phyloP scores from a whole-genome alignment of 1,140 invertebrate species.

The Euwallacea similis region DNA sequence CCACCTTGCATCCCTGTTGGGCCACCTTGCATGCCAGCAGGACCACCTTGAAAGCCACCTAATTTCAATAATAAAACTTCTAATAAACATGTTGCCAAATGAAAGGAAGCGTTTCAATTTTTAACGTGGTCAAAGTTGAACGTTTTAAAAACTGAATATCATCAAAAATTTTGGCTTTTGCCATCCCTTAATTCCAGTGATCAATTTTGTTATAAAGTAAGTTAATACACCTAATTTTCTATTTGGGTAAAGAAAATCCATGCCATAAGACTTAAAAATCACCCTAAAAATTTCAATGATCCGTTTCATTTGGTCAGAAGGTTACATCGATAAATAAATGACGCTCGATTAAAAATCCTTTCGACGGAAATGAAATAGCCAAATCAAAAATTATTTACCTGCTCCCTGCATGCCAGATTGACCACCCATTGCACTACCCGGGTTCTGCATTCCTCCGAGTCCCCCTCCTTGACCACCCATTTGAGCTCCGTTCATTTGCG shows the following conservation, averaged over 20 bases:
- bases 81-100: background rate
- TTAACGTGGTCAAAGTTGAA: no score
- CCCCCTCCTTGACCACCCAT: constrained; percentile 30
- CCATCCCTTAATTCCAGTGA: no score
- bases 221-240: no score
- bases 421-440: constrained; percentile 27
- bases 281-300: no score
- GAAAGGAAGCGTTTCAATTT: background rate
- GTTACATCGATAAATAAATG: no score
- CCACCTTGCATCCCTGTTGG: constrained; percentile 19
- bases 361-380: background rate
- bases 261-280: no score
- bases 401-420: constrained; percentile 30
- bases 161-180: no score
- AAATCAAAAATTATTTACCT: constrained; percentile 7
- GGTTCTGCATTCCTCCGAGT: constrained; percentile 23
- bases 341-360: no score
- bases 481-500: constrained; percentile 48
- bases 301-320: no score
- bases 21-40: constrained; percentile 32
- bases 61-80: background rate
- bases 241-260: no score
- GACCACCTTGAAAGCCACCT: constrained; percentile 11
- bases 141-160: no score
- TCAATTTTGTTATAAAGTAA: no score